Evolutionary conservation across 2,888 invertebrate species (phyloP).

Genomic region (Tenthredo amoena): DNA sequence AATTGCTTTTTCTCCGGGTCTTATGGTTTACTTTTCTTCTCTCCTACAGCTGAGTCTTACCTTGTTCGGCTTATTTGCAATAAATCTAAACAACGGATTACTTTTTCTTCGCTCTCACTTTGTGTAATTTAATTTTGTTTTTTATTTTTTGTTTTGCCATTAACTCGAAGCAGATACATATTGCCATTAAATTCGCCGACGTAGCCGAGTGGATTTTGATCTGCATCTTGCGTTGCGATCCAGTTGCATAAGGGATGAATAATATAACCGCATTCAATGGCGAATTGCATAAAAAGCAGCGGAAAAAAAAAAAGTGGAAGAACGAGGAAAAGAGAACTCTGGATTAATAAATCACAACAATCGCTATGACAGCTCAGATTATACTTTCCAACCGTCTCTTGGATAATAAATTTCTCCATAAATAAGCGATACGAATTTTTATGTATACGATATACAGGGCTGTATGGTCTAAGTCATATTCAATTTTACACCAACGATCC

Average conservation of each 20-base stretch:
- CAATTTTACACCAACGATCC: not conserved
- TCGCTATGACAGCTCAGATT: not conserved
- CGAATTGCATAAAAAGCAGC: not conserved
- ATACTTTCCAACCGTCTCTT: not conserved
- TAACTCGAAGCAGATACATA: not conserved
- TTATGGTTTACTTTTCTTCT: not conserved
- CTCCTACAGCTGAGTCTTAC: not conserved
- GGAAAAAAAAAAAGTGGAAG: not conserved
- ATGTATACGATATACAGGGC: not conserved
- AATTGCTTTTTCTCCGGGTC: conserved; percentile 6
- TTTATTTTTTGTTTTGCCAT: too few relatives aligned
- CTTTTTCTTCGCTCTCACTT: not conserved
- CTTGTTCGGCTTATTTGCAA: not conserved
- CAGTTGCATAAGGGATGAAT: not conserved
- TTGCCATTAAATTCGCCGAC: not conserved
- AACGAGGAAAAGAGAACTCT: not conserved
- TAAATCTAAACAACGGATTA: not conserved
- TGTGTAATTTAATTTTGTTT: not conserved
- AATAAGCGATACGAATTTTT: conserved; percentile 9
- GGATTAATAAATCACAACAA: not conserved
- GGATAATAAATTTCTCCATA: not conserved
- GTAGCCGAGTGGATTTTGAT: not conserved
- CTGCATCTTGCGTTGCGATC: not conserved
- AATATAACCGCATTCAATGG: not conserved
- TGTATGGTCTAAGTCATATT: not conserved